These are phyloP conservation scores for Macquaria ambigua DNA, from an alignment of 2,113 vertebrate genomes.

Conservation along the genomic window DNA sequence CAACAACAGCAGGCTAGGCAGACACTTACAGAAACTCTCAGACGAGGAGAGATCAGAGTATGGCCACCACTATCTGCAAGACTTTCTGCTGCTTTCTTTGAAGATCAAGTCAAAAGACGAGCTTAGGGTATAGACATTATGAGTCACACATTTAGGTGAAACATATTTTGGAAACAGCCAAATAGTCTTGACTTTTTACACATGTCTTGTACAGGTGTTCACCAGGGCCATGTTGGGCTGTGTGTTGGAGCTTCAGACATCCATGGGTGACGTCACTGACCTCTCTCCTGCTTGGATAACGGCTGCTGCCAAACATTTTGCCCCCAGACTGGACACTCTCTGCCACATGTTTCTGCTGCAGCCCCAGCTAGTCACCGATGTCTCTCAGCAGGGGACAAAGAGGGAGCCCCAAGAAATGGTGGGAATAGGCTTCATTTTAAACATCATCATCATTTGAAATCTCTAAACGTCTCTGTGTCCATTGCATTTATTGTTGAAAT, in stretches of 20 bases:
- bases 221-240: slow-evolving; percentile 66
- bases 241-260: slow-evolving; percentile 75
- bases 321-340: slow-evolving; percentile 77
- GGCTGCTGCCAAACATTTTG: slow-evolving; percentile 71
- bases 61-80: slow-evolving; percentile 67
- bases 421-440: slow-evolving; percentile 10
- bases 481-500: neutral
- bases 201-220: slow-evolving; percentile 65
- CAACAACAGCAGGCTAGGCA: slow-evolving; percentile 66
- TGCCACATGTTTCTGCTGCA: slow-evolving; percentile 75
- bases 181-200: neutral
- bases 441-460: neutral
- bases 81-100: slow-evolving; percentile 79
- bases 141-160: neutral
- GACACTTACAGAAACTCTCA: slow-evolving; percentile 68
- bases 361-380: slow-evolving; percentile 37
- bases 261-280: slow-evolving; percentile 21
- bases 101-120: slow-evolving; percentile 74
- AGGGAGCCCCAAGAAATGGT: slow-evolving; percentile 71
- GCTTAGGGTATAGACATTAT: slow-evolving; percentile 57
- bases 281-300: slow-evolving; percentile 82
- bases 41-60: slow-evolving; percentile 55
- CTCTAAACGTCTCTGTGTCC: neutral
- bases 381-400: slow-evolving; percentile 34
- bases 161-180: neutral